Base-by-base conservation (phyloP, 2,797 vertebrate genomes). In the Ctenopoma kingsleyae region DNA sequence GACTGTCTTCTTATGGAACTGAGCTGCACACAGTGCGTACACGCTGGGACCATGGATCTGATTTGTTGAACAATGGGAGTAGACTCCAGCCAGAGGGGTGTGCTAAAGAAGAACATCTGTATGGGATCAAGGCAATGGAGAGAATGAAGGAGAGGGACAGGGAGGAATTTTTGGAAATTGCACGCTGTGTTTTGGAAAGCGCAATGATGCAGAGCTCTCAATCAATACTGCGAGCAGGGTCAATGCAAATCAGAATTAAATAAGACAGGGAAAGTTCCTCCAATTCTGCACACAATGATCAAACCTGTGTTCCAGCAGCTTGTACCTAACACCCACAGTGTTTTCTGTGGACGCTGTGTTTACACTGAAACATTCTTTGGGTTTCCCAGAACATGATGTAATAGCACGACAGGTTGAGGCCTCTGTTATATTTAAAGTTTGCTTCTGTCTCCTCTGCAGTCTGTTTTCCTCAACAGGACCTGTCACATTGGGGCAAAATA, bases 51-150 rank as follows among this genome's bases (percentile, higher is more conserved):
- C 83, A 61, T 67, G 76, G 67, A 71, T 72, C 76, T 83, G 51
- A 71, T 83, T 91, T 59, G 89, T 86, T 87, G 90, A 92, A 91
- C 85, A 90, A 91, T 89, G 76, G 79, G 83, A 91, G 88, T 80
- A 70, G 76, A 75, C 74, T 88, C 53, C 72, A 83, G 80, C 83
- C 78, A 78, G 82, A 91, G 80, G 86, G 67, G 64, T 81, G 84
- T 60, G 73, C 78, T 90, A 76, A 87, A 90, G 73, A 60, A 63
- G 80, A 94, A 91, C 92, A 95, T 93, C 91, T 93, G 93, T 69
- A 78, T 58, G 65, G 76, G 80, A 84, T 89, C 67, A 88, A 79
- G 81, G 68, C 66, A 71, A 54, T n/a, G 63, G 67, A 84, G 75
- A 78, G 78, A 82, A 77, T 53, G 80, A 71, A 76, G 55, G 65